Percentiles rank a stretch among this genome's conserved stretches.
Evolutionary conservation across 2,113 vertebrate species (phyloP).

Genomic region (Rafetus swinhoei): DNA sequence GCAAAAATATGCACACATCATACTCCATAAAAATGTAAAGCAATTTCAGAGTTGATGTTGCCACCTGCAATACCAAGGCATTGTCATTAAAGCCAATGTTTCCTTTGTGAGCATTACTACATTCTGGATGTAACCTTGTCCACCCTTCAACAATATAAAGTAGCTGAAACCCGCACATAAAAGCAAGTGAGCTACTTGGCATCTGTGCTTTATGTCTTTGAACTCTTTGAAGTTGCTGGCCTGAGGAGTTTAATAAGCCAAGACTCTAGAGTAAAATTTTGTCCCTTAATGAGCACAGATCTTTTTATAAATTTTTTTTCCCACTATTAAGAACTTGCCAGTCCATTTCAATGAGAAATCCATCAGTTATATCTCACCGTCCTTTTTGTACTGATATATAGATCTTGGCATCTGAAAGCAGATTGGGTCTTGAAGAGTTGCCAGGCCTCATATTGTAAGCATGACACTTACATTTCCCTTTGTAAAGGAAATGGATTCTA

Average conservation of each 20-base stretch:
- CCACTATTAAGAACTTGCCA: not conserved
- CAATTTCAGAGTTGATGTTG: not conserved
- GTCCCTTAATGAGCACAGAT: rapidly evolving
- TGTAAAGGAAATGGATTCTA: not conserved
- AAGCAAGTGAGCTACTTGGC: slow-evolving; percentile 2
- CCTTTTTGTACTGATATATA: not conserved
- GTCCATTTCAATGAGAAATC: slow-evolving; percentile 1
- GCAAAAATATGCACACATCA: not conserved
- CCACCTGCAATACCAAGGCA: not conserved
- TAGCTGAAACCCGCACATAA: not conserved
- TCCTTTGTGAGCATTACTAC: not conserved
- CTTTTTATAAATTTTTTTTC: not conserved
- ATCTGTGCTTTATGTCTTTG: not conserved
- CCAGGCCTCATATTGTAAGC: not conserved
- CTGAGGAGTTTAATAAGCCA: not conserved
- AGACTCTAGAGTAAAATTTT: not conserved
- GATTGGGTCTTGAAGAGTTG: not conserved
- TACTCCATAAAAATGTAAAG: not conserved
- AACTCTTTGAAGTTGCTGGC: not conserved
- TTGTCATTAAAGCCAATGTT: slow-evolving; percentile 7
- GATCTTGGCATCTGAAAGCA: not conserved
- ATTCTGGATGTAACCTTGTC: not conserved
- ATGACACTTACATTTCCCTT: not conserved
- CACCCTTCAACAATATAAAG: not conserved
- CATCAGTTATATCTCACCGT: not conserved